Conservation (phyloP, 35 echinoderm and acorn worm species). For the Hemicentrotus pulcherrimus region DNA sequence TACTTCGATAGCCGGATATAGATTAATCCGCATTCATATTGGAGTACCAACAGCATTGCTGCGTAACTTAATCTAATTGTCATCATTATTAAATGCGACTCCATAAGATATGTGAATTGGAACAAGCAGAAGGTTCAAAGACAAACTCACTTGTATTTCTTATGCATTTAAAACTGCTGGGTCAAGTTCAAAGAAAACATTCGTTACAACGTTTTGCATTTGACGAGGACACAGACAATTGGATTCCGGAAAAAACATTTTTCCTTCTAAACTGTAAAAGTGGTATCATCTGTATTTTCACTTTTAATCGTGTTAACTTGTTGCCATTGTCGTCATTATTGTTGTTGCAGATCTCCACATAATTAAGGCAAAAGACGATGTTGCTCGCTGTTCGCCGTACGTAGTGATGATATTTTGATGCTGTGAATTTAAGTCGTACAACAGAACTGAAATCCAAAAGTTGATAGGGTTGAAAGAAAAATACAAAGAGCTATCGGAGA, state of each 20-base stretch:
- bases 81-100: not conserved
- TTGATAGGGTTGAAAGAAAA: too few species aligned
- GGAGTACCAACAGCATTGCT: too few species aligned
- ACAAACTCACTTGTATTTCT: too few species aligned
- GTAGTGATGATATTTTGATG: too few species aligned
- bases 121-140: too few species aligned
- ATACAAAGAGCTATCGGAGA: not conserved
- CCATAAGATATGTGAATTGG: not conserved
- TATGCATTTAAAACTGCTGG: too few species aligned
- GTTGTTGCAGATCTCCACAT: not conserved
- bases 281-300: not conserved
- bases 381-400: not conserved
- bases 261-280: not conserved
- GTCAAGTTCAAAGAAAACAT: too few species aligned
- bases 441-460: too few species aligned
- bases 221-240: not conserved
- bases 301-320: not conserved
- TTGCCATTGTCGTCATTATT: not conserved
- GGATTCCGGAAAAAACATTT: not conserved
- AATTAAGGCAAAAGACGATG: not conserved
- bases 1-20: not conserved
- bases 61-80: not conserved
- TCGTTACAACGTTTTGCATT: not conserved
- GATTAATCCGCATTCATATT: not conserved
- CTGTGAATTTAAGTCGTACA: too few species aligned